Evolutionary conservation across 53 echinoderm and acorn worm species (phyloP).

Genomic region (Zoroaster sp.): DNA sequence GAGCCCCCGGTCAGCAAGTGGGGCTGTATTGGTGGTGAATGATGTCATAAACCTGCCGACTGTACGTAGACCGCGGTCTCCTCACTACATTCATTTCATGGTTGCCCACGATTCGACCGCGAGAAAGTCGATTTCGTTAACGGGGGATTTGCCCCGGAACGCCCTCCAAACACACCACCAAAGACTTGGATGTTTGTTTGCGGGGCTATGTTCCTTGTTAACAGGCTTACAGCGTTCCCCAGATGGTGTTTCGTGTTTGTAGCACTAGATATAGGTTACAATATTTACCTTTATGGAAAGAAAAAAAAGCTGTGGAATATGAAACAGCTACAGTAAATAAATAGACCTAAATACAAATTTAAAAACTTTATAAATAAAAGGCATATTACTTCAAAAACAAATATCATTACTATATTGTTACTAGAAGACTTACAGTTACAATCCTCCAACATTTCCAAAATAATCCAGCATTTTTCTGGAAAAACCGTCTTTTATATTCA

Average conservation of each 20-base stretch:
- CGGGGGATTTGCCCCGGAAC: slow-evolving; percentile 13
- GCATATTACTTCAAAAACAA: no score
- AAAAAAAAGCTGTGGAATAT: no score
- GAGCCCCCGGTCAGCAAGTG: background rate
- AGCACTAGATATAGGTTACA: background rate
- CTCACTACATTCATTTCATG: slow-evolving; percentile 1
- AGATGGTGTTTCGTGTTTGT: background rate
- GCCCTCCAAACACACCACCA: background rate
- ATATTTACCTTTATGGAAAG: background rate
- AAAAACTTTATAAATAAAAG: no score
- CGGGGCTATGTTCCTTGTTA: background rate
- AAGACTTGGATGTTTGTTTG: background rate
- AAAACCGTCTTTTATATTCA: no score
- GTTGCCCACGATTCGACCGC: background rate
- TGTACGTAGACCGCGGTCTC: background rate
- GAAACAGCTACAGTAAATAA: no score
- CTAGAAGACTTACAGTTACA: no score
- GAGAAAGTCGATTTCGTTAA: slow-evolving; percentile 4
- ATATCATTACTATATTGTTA: no score
- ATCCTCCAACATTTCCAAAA: no score
- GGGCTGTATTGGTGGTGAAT: background rate
- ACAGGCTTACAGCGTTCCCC: no score
- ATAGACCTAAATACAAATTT: no score
- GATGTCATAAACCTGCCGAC: background rate
- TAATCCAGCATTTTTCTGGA: no score